A percentile compares a stretch with the other conserved stretches of the same genome.
Evolutionary conservation across 2,797 vertebrate species (phyloP).

Genomic region (Phalanger gymnotis): DNA sequence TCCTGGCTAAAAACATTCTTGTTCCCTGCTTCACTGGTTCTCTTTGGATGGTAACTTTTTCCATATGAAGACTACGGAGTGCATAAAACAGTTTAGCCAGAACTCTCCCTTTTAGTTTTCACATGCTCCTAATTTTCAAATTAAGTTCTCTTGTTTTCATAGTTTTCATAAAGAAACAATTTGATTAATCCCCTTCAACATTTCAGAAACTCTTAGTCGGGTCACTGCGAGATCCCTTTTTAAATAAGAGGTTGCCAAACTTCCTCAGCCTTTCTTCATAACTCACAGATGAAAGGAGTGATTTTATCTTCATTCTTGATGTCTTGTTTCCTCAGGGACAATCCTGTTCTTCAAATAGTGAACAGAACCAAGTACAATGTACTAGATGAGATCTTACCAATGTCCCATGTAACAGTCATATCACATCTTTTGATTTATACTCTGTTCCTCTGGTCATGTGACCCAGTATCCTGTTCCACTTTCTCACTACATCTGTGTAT

Average conservation of each 20-base stretch:
- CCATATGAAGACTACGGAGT: conserved; percentile 61
- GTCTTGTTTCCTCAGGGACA: conserved; percentile 46
- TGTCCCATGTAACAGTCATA: conserved; percentile 48
- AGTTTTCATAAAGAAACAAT: conserved; percentile 78
- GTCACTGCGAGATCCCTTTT: conserved; percentile 68
- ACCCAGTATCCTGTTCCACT: conserved; percentile 58
- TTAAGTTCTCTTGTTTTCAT: conserved; percentile 77
- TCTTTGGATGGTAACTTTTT: conserved; percentile 57
- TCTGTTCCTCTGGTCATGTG: conserved; percentile 53
- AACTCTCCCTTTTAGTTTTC: conserved; percentile 65
- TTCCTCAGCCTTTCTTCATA: conserved; percentile 63
- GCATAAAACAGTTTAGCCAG: conserved; percentile 65
- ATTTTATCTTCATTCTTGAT: conserved; percentile 37
- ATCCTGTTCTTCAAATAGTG: conserved; percentile 45
- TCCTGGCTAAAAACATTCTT: conserved; percentile 14
- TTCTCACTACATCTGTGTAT: conserved; percentile 51
- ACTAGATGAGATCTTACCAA: conserved; percentile 47
- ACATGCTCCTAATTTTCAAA: conserved; percentile 75
- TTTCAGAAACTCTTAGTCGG: conserved; percentile 70
- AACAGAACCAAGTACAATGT: conserved; percentile 43
- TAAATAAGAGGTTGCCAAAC: conserved; percentile 68
- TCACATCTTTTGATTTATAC: conserved; percentile 60
- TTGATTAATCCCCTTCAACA: conserved; percentile 76
- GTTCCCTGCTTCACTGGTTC: conserved; percentile 27
- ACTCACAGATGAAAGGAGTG: conserved; percentile 63